Evolutionary conservation across 1,140 invertebrate genomes (phyloP).

Genomic region (Drosophila sp.): DNA sequence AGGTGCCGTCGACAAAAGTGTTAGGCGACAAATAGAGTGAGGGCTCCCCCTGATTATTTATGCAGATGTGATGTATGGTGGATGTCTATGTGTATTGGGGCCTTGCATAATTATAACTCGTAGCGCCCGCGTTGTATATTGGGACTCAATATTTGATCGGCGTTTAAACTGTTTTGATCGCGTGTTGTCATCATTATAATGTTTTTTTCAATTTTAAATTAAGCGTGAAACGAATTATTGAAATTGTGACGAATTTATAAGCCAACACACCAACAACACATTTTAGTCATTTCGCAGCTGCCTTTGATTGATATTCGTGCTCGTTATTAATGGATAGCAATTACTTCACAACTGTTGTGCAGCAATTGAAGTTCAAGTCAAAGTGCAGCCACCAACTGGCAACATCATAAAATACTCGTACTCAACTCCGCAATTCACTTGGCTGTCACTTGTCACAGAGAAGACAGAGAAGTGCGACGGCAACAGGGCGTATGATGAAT

Average conservation of each 20-base stretch:
- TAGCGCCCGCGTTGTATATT: not conserved
- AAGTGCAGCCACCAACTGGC: slow-evolving; percentile 21
- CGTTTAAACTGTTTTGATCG: slow-evolving; percentile 52
- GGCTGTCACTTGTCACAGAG: slow-evolving; percentile 28
- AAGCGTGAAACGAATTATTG: slow-evolving; percentile 39
- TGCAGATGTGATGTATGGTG: slow-evolving; percentile 59
- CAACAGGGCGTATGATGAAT: slow-evolving; percentile 13
- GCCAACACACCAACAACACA: not conserved
- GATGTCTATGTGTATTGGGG: slow-evolving; percentile 41
- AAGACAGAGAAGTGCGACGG: not conserved
- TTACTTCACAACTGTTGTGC: slow-evolving; percentile 32
- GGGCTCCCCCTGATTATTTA: slow-evolving; percentile 41
- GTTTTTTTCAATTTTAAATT: slow-evolving; percentile 35
- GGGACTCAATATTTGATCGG: slow-evolving; percentile 24
- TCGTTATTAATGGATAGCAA: slow-evolving; percentile 36
- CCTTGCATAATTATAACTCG: slow-evolving; percentile 40
- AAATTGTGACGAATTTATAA: slow-evolving; percentile 26
- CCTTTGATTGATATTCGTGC: slow-evolving; percentile 29
- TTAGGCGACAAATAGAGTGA: slow-evolving; percentile 48
- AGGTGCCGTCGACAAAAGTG: slow-evolving; percentile 48
- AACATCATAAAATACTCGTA: slow-evolving; percentile 23
- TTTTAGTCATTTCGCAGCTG: not conserved
- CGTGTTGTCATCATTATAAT: slow-evolving; percentile 39
- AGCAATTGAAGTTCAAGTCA: slow-evolving; percentile 25
- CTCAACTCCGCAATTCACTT: slow-evolving; percentile 35